Evolutionary conservation across 2,888 invertebrate species (phyloP), one percentile per base, ranked within the genome.

Genomic region (Aproaerema taeniolella): DNA sequence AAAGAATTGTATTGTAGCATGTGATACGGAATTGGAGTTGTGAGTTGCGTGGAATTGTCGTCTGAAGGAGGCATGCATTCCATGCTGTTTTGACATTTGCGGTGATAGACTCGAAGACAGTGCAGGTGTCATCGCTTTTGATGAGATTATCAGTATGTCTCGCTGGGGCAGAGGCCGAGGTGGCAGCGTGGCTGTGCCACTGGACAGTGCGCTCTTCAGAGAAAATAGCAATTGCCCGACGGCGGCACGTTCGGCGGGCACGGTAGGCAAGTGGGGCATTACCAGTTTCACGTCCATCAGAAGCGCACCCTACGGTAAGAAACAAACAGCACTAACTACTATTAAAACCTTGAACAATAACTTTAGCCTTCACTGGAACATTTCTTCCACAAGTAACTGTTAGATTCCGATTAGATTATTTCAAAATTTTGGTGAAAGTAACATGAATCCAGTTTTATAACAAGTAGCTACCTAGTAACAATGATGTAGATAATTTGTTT

Each of bases 181-280:
- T 58, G 83, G 88, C 74, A 89, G 89, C 65, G 89, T 90, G 61
- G 90, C 90, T 53, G 87, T 88, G 61, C 90, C 90, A 55, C 76
- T 90, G 77, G 90, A 90, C 60, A 88, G 89, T 63, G 89, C 89
- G 52, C 80, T 90, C 43, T 89, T 89, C 67, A 88, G 89, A 63
- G 90, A 94, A 70, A 95, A 94, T 72, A 94, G 92, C 69, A 96
- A 95, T 73, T 92, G 93, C 60, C 96, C 96, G 6, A 92, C 95
- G 38, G 95, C 95, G 39, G 94, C 96, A 37, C 92, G 95, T 52
- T 95, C 96, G 17, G 94, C 96, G 52, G 96, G 96, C 49, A 95
- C 95, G 20, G 93, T 96, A 52, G 96, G 96, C 55, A 95, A 96
- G 88, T 97, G 96, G 96, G 96, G 96, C 54, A 95, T 95, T 74